Conservation (phyloP, 2,113 vertebrate species). For the Camelus dromedarius region DNA sequence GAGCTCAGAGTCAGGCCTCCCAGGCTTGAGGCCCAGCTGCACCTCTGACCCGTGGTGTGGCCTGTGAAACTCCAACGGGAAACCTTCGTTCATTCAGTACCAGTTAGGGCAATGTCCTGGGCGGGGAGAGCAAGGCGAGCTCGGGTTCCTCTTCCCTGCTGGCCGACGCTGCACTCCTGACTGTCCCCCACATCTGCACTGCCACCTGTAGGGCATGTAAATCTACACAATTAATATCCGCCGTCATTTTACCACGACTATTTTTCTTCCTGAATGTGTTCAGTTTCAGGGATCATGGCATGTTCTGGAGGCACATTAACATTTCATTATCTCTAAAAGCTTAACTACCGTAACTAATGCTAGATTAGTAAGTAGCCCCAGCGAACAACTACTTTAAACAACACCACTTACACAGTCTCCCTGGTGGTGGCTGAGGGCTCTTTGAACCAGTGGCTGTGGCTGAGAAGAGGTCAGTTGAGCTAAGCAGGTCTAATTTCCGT, state of each 20-base stretch:
- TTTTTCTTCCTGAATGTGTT: slow-evolving; percentile 85
- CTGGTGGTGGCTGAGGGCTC: background rate
- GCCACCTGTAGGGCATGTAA: slow-evolving; percentile 89
- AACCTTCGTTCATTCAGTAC: background rate
- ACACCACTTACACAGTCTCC: background rate
- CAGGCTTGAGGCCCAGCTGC: background rate
- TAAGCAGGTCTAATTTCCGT: slow-evolving; percentile 61
- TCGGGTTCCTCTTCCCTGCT: background rate
- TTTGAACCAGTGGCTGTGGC: background rate
- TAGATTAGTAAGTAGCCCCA: slow-evolving; percentile 83
- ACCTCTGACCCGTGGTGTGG: accelerated
- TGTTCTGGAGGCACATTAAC: slow-evolving; percentile 83
- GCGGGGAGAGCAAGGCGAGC: background rate
- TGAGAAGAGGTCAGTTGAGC: slow-evolving; percentile 53
- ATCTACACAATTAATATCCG: slow-evolving; percentile 90
- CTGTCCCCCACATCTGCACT: slow-evolving; percentile 87
- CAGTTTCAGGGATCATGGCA: slow-evolving; percentile 80
- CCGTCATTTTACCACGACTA: slow-evolving; percentile 81
- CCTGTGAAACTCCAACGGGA: background rate
- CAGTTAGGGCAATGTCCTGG: background rate
- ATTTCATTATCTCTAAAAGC: slow-evolving; percentile 87
- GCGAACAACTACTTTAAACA: slow-evolving; percentile 73
- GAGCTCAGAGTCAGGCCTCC: background rate
- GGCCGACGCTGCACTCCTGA: slow-evolving; percentile 61
- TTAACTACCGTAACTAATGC: slow-evolving; percentile 86